Percentiles rank a stretch among this genome's conserved stretches.
These are phyloP conservation scores for Diabrotica undecimpunctata DNA, from an alignment of 1,140 invertebrate genomes.

Conservation along the genomic window DNA sequence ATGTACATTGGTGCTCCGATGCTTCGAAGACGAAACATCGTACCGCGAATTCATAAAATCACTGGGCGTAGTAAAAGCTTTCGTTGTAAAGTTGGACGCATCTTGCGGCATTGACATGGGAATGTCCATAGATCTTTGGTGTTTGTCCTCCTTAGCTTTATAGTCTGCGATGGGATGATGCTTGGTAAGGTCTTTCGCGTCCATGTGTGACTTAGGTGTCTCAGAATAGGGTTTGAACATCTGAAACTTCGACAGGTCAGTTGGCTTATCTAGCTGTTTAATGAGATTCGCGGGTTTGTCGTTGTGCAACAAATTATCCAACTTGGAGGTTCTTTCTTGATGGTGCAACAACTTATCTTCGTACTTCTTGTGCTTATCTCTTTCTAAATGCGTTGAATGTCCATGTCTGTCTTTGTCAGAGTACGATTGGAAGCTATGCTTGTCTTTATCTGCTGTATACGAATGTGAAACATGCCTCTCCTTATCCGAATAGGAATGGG, in stretches of 20 bases:
- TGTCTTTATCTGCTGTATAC: background rate
- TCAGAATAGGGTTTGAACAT: conserved; percentile 16
- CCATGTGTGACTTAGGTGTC: background rate
- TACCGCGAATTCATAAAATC: background rate
- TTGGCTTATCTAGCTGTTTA: conserved; percentile 8
- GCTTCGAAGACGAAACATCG: background rate
- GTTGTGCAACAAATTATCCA: background rate
- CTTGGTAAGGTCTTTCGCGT: no score
- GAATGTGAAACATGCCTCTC: no score
- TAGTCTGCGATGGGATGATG: no score
- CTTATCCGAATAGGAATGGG: background rate
- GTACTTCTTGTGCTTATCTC: no score
- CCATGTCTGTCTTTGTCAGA: background rate
- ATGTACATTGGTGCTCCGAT: background rate
- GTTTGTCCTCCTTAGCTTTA: no score
- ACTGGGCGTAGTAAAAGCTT: no score
- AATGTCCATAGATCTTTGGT: no score
- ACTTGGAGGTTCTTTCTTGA: background rate
- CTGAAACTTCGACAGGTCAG: conserved; percentile 8
- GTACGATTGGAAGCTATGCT: background rate
- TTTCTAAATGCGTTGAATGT: no score
- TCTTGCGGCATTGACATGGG: no score
- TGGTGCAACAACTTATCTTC: background rate
- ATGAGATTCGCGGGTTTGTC: conserved; percentile 2
- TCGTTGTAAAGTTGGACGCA: no score